phyloP scores from a whole-genome alignment of 64 coral and sea anemone genomes.

The Stylophora pistillata region DNA sequence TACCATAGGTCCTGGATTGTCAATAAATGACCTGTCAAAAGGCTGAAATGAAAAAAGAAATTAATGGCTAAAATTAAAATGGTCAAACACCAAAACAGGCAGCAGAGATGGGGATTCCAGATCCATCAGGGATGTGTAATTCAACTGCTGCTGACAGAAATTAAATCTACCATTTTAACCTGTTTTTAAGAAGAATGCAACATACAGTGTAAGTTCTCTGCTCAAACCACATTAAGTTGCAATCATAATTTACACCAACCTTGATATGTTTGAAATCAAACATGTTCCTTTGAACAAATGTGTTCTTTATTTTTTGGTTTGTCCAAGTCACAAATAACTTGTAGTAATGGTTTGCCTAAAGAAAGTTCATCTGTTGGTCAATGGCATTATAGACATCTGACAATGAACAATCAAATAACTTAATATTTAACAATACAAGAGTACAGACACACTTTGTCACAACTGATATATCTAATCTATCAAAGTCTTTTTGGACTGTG shows the following conservation, averaged over 20 bases:
- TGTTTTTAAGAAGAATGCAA: too few relatives aligned
- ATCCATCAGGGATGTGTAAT: too few relatives aligned
- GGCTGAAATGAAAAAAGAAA: conserved; percentile 61
- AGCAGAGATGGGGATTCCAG: too few relatives aligned
- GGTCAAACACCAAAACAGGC: not conserved
- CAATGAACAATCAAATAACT: not conserved
- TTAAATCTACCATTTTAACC: too few relatives aligned
- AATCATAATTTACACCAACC: conserved; percentile 25
- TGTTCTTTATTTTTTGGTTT: conserved; percentile 99
- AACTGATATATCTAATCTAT: too few relatives aligned
- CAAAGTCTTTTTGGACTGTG: too few relatives aligned
- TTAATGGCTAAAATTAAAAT: not conserved
- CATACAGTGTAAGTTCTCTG: too few relatives aligned
- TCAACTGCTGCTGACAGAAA: too few relatives aligned
- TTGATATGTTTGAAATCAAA: conserved; percentile 99
- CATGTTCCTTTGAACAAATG: conserved; percentile 99
- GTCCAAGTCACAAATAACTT: conserved; percentile 99
- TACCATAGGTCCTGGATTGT: conserved; percentile 99
- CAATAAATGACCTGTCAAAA: conserved; percentile 95
- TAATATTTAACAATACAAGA: not conserved
- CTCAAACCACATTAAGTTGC: not conserved
- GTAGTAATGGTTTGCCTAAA: conserved; percentile 96
- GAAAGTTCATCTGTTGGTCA: not conserved
- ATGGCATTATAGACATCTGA: not conserved
- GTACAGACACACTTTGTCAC: too few relatives aligned